Evolutionary conservation across 2,888 invertebrate genomes (phyloP).

Genomic region (Macrosiphum euphorbiae): DNA sequence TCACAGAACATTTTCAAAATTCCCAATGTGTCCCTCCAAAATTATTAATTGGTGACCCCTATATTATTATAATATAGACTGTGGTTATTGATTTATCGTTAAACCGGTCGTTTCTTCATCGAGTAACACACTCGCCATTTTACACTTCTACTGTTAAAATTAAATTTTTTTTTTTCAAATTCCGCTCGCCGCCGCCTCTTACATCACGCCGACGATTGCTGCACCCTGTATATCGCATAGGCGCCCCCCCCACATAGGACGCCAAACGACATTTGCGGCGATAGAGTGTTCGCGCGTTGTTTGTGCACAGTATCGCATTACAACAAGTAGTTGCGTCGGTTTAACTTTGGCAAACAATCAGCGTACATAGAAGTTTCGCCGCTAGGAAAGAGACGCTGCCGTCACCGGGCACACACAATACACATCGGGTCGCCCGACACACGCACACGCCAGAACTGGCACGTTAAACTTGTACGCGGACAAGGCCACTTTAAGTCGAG

Average conservation of each 20-base stretch:
- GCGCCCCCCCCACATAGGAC: too few relatives aligned
- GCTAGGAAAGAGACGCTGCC: neutral
- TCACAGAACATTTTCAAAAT: too few relatives aligned
- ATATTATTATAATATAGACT: too few relatives aligned
- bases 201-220: too few relatives aligned
- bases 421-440: neutral
- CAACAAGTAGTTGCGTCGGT: slow-evolving; percentile 60
- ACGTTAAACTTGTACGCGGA: slow-evolving; percentile 41
- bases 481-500: slow-evolving; percentile 57
- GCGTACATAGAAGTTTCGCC: slow-evolving; percentile 32
- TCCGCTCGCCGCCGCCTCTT: too few relatives aligned
- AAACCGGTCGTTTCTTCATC: neutral
- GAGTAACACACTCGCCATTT: neutral
- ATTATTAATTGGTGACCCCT: too few relatives aligned
- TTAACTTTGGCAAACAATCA: slow-evolving; percentile 58
- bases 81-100: neutral
- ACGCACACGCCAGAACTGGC: neutral
- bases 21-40: too few relatives aligned
- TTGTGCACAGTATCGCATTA: slow-evolving; percentile 22
- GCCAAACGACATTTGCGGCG: neutral
- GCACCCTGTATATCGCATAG: too few relatives aligned
- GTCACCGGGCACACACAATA: neutral
- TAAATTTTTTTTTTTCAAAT: too few relatives aligned
- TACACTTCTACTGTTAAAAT: neutral
- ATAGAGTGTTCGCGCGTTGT: neutral